phyloP scores from a whole-genome alignment of 1,140 invertebrate species.

The Saxidomus purpurata region DNA sequence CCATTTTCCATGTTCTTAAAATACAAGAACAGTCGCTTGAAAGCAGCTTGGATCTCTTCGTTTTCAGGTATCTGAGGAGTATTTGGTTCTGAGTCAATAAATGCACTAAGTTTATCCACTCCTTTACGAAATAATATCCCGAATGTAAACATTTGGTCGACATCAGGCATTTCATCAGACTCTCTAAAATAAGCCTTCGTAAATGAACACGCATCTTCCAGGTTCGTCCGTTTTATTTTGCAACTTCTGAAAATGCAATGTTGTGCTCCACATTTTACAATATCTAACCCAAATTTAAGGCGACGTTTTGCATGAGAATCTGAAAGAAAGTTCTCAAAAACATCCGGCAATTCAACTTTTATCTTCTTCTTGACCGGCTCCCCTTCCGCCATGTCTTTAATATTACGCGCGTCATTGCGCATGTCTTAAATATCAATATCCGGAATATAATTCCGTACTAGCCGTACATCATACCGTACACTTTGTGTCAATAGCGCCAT shows the following conservation, averaged over 20 bases:
- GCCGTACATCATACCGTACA: too few species aligned
- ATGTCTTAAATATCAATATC: too few species aligned
- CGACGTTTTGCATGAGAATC: not conserved
- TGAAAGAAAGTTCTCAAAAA: constrained; percentile 12
- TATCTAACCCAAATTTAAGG: constrained; percentile 2
- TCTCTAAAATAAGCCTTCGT: constrained; percentile 11
- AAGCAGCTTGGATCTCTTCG: constrained; percentile 8
- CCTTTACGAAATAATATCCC: not conserved
- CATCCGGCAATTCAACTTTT: constrained; percentile 10
- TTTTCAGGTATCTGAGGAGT: constrained; percentile 10
- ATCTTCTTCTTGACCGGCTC: constrained; percentile 8
- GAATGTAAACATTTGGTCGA: constrained; percentile 11
- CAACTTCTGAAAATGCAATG: constrained; percentile 4
- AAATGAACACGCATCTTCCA: not conserved
- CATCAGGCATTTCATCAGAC: constrained; percentile 4
- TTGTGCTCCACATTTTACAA: not conserved
- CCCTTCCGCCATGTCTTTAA: constrained; percentile 3
- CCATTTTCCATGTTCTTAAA: constrained; percentile 11
- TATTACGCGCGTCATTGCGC: too few species aligned
- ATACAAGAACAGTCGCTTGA: constrained; percentile 3
- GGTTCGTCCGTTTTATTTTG: not conserved
- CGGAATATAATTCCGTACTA: too few species aligned
- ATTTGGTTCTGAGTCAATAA: constrained; percentile 11
- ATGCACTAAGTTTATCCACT: constrained; percentile 11
- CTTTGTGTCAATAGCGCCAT: too few species aligned